Percentiles rank a stretch among this genome's conserved stretches.
Evolutionary conservation across 2,888 invertebrate species (phyloP).

Genomic region (Thymelicus lineola): DNA sequence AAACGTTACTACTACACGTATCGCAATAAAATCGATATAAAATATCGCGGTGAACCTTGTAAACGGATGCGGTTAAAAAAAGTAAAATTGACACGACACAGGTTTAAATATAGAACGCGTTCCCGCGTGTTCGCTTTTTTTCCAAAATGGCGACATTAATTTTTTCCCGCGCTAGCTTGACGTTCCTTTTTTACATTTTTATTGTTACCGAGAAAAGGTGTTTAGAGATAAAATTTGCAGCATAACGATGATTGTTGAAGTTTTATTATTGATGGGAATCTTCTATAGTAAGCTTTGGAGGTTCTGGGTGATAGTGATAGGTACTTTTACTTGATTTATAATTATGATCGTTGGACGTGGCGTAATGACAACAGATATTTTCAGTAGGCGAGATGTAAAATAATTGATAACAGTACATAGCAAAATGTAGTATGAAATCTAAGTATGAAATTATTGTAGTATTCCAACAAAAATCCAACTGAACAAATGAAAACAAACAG

Average conservation of each 20-base stretch:
- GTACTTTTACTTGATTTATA: no score
- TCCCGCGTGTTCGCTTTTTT: slow-evolving; percentile 52
- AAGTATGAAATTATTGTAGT: no score
- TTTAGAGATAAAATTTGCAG: slow-evolving; percentile 4
- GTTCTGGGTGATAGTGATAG: no score
- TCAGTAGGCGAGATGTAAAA: no score
- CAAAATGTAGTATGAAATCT: no score
- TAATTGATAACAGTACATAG: no score
- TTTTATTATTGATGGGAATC: no score
- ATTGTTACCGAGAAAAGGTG: slow-evolving; percentile 35
- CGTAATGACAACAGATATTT: no score
- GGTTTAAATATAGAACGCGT: slow-evolving; percentile 63
- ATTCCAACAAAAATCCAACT: no score
- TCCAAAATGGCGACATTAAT: slow-evolving; percentile 56
- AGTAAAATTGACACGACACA: slow-evolving; percentile 59
- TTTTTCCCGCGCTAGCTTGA: slow-evolving; percentile 47
- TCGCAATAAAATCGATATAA: slow-evolving; percentile 30
- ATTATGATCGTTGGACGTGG: no score
- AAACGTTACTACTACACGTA: background rate
- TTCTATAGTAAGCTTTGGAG: no score
- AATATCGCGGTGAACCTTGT: slow-evolving; percentile 30
- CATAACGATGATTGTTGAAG: slow-evolving; percentile 5
- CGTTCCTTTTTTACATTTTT: slow-evolving; percentile 38
- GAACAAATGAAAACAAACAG: no score
- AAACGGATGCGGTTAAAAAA: slow-evolving; percentile 49